Evolutionary conservation across 1,140 invertebrate species (phyloP).

Genomic region (Phortica variegata): DNA sequence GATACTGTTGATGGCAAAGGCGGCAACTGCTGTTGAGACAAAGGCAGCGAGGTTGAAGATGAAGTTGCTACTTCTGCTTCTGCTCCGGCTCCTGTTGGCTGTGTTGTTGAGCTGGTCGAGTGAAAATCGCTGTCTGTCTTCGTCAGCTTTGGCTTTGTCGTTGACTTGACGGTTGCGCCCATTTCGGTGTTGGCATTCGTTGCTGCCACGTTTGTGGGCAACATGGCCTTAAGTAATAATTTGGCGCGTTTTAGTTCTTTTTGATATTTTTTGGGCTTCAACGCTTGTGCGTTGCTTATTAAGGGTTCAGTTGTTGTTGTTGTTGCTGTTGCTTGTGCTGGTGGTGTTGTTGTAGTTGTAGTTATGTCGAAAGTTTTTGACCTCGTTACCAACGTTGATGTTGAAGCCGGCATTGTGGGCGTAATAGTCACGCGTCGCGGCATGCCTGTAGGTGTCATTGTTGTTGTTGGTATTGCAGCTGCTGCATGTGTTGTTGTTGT

Average conservation of each 20-base stretch:
- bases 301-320: slow-evolving; percentile 3
- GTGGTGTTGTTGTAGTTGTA: slow-evolving; percentile 7
- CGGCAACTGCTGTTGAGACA: not conserved
- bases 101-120: slow-evolving; percentile 12
- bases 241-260: slow-evolving; percentile 50
- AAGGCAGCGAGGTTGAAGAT: not conserved
- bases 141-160: slow-evolving; percentile 17
- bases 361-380: slow-evolving; percentile 18
- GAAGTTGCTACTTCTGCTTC: not conserved
- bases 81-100: slow-evolving; percentile 10
- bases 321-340: not conserved
- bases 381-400: not conserved
- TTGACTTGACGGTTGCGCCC: slow-evolving; percentile 20
- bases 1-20: slow-evolving; percentile 2
- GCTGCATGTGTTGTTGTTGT: not conserved
- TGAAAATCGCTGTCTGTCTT: no score
- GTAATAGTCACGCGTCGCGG: slow-evolving; percentile 22
- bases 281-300: slow-evolving; percentile 6
- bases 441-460: slow-evolving; percentile 5
- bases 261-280: slow-evolving; percentile 41
- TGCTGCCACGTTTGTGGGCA: slow-evolving; percentile 15
- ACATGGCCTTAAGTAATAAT: slow-evolving; percentile 46
- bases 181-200: slow-evolving; percentile 7
- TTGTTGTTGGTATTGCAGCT: slow-evolving; percentile 4
- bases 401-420: slow-evolving; percentile 8